phyloP scores from a whole-genome alignment of 2,888 invertebrate genomes.

The Drosophila meridionalis region DNA sequence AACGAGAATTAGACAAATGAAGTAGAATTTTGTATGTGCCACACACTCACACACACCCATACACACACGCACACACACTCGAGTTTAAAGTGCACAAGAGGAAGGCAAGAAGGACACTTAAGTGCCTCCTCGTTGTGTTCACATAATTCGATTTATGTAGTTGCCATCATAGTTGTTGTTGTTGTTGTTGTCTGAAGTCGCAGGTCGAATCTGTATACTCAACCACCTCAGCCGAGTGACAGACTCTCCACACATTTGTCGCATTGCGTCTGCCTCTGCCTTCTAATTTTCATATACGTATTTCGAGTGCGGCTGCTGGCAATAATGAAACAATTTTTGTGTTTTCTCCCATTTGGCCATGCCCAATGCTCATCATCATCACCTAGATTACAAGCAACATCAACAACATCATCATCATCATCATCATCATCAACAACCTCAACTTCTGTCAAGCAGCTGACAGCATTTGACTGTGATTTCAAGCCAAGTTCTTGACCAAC shows the following conservation, averaged over 20 bases:
- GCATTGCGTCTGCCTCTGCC: slow-evolving; percentile 48
- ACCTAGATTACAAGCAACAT: background rate
- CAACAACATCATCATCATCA: slow-evolving; percentile 7
- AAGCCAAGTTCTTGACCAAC: slow-evolving; percentile 10
- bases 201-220: slow-evolving; percentile 16
- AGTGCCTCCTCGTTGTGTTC: slow-evolving; percentile 69
- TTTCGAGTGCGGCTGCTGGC: slow-evolving; percentile 39
- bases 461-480: slow-evolving; percentile 19
- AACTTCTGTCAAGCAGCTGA: slow-evolving; percentile 14
- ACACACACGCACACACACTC: slow-evolving; percentile 29
- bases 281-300: slow-evolving; percentile 59
- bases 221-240: slow-evolving; percentile 29
- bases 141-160: slow-evolving; percentile 76
- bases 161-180: slow-evolving; percentile 36
- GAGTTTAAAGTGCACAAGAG: slow-evolving; percentile 59
- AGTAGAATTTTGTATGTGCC: slow-evolving; percentile 73
- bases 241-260: slow-evolving; percentile 54
- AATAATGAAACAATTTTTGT: slow-evolving; percentile 58
- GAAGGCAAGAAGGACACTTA: slow-evolving; percentile 65
- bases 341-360: slow-evolving; percentile 26
- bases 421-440: slow-evolving; percentile 20
- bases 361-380: slow-evolving; percentile 7
- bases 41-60: slow-evolving; percentile 38
- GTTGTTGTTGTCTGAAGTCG: slow-evolving; percentile 30
- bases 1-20: slow-evolving; percentile 77